Evolutionary conservation across 2,113 vertebrate species (phyloP).

Genomic region (Stomatorhinus ivindoensis): DNA sequence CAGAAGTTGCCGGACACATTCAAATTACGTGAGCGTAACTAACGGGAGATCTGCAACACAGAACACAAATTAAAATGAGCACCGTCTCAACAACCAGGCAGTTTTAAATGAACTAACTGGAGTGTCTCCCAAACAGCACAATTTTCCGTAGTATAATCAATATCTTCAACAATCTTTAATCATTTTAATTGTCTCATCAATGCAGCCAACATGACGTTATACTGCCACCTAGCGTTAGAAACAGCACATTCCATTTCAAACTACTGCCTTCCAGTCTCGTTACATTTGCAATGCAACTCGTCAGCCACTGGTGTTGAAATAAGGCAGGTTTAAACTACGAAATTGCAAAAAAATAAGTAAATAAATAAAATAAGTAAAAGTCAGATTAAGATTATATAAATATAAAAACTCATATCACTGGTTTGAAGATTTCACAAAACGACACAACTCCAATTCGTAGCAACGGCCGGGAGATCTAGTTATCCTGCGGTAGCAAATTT

Average conservation of each 20-base stretch:
- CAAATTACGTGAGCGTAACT: neutral
- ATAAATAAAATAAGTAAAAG: neutral
- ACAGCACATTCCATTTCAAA: neutral
- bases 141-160: neutral
- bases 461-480: neutral
- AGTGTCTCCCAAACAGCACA: neutral
- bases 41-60: neutral
- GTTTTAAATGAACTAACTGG: neutral
- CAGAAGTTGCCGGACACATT: neutral
- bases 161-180: neutral
- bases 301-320: neutral
- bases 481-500: neutral
- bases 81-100: neutral
- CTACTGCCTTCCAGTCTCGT: neutral
- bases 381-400: neutral
- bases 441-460: neutral
- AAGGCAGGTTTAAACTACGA: neutral
- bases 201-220: neutral
- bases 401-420: neutral
- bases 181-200: neutral
- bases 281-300: neutral
- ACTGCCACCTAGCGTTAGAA: conserved; percentile 7
- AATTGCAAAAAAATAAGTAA: neutral
- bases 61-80: neutral
- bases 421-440: neutral